Base-by-base conservation (phyloP, 2,888 invertebrate species). In the Limnephilus lunatus region DNA sequence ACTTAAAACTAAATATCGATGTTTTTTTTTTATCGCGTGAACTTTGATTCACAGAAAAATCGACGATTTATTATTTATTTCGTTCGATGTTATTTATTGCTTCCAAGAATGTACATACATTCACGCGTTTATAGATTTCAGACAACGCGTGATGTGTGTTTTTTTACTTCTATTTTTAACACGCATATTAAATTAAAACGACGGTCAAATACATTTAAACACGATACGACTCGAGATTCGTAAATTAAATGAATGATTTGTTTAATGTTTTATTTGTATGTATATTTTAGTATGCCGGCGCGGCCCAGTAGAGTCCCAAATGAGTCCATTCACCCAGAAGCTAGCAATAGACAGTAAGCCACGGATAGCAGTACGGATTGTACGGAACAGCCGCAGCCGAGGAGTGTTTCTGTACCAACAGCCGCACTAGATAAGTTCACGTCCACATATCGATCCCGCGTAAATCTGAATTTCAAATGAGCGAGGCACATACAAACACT, bases 391-490 rank as follows among this genome's bases (percentile, higher is more conserved):
- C 19, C 53, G 5, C 53, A 53, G 19, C 25, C 68, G 9, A n/a
- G 68, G 25, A 68, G 25, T 7, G n/a, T 25, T 68, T 90, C 91
- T 82, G 82, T 81, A 81, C 80, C 83, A 82, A 53, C 85, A 81
- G 81, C 85, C 83, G 90, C 68, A 31, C 82, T 89, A 89, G 92
- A 91, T 92, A 92, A 92, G 92, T 92, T 89, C 92, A 92, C 92
- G 92, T 92, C 94, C 92, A 91, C 91, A 91, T 93, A 94, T 94
- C 94, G 94, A 94, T 93, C 94, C 92, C 91, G 92, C 80, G 91
- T 91, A 92, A 94, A 94, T 94, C 94, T 93, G 94, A 93, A 93
- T 92, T 94, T 93, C 94, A 94, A 94, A 94, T 94, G 93, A 94
- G 94, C 92, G 88, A 92, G 83, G 90, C 91, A 91, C 89, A 87